These are phyloP conservation scores for Palythoa heliodiscus DNA, from an alignment of 92 coral and sea anemone species.

Conservation along the genomic window DNA sequence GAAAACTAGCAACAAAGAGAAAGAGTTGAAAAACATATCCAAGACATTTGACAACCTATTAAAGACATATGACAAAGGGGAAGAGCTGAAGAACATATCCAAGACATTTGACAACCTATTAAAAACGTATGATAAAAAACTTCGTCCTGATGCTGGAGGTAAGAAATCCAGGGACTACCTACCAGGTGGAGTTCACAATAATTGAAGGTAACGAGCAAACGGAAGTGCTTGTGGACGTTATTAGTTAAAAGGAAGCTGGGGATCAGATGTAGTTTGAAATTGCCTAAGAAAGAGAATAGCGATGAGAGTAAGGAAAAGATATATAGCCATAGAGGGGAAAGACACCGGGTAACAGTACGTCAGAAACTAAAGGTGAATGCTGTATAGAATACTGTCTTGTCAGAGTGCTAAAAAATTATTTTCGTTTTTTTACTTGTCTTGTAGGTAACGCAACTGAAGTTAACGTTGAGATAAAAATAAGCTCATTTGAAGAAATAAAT, in stretches of 20 bases:
- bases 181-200: background rate
- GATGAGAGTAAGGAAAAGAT: too few species aligned
- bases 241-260: too few species aligned
- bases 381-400: background rate
- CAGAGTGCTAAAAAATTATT: background rate
- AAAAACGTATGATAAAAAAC: slow-evolving; percentile 8
- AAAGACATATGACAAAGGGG: slow-evolving; percentile 2
- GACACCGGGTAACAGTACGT: too few species aligned
- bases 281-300: too few species aligned
- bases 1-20: background rate
- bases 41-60: slow-evolving; percentile 16
- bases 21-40: background rate
- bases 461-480: slow-evolving; percentile 10
- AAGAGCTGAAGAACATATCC: background rate
- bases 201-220: too few species aligned
- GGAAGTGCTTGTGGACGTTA: too few species aligned
- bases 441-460: slow-evolving; percentile 16
- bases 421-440: background rate
- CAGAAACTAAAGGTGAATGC: background rate
- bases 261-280: too few species aligned
- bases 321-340: too few species aligned
- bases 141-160: slow-evolving; percentile 24
- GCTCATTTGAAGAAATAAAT: slow-evolving; percentile 14
- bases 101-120: slow-evolving; percentile 16
- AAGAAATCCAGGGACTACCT: background rate